phyloP scores from a whole-genome alignment of 2,113 vertebrate genomes.

The Aegithalos caudatus region DNA sequence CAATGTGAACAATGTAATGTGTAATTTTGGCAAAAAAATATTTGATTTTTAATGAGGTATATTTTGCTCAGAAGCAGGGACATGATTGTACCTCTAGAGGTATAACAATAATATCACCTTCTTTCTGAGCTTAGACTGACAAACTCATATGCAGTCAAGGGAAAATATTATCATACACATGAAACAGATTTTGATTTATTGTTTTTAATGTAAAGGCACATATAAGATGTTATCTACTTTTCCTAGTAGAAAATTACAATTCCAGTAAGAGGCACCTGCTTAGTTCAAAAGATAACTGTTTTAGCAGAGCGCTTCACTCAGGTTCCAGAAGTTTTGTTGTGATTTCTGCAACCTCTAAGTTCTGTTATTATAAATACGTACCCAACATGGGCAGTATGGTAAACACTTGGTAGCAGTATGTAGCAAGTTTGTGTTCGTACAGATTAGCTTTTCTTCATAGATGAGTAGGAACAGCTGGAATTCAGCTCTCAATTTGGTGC shows the following conservation, averaged over 20 bases:
- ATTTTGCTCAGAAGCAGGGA: conserved; percentile 1
- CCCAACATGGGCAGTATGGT: neutral
- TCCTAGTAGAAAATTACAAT: neutral
- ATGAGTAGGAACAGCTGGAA: neutral
- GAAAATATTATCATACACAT: neutral
- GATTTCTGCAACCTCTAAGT: neutral
- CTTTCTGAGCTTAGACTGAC: neutral
- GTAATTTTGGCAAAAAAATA: neutral
- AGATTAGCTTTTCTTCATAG: neutral
- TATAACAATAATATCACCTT: neutral
- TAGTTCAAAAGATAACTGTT: neutral
- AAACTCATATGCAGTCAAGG: neutral
- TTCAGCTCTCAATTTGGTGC: neutral
- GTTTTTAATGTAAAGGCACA: neutral
- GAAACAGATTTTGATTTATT: neutral
- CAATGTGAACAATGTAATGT: neutral
- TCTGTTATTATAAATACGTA: neutral
- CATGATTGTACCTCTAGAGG: neutral
- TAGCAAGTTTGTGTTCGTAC: neutral
- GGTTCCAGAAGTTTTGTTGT: neutral
- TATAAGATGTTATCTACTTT: neutral
- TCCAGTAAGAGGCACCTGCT: neutral
- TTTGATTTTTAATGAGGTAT: conserved; percentile 38
- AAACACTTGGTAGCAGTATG: neutral
- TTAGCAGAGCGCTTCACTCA: neutral